Evolutionary conservation across 2,888 invertebrate genomes (phyloP).

Genomic region (Nomada hirtipes): DNA sequence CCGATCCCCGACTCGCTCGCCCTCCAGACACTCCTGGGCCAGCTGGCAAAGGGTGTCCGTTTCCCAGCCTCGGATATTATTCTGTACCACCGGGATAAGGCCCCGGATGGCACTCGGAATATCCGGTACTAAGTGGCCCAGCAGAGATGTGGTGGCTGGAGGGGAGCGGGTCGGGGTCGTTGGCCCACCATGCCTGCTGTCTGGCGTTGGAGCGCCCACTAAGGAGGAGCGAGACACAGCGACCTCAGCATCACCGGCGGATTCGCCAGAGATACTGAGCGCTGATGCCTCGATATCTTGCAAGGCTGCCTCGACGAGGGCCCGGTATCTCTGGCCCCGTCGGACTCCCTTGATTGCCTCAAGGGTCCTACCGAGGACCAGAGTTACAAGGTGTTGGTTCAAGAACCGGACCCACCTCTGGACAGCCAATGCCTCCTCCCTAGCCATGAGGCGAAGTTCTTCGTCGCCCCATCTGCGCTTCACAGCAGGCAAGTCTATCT

Average conservation of each 20-base stretch:
- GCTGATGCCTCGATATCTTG: background rate
- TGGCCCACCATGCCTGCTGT: background rate
- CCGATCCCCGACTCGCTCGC: background rate
- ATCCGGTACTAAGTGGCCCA: background rate
- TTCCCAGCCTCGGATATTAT: no score
- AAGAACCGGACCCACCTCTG: background rate
- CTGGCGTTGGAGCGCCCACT: background rate
- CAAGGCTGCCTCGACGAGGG: background rate
- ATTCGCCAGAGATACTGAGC: background rate
- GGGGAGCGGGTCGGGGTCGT: background rate
- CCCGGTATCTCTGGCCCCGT: background rate
- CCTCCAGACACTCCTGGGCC: background rate
- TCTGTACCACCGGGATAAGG: background rate
- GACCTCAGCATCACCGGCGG: background rate
- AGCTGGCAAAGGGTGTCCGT: background rate
- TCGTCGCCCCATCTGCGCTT: constrained; percentile 9
- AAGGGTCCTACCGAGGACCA: background rate
- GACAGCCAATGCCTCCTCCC: constrained; percentile 9
- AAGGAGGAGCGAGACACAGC: background rate
- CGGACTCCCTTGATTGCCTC: constrained; percentile 19
- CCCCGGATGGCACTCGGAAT: background rate
- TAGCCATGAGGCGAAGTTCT: constrained; percentile 6
- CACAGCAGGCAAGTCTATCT: background rate
- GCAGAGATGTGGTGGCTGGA: background rate
- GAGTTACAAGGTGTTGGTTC: background rate